These are phyloP conservation scores for Silurus meridionalis DNA, from an alignment of 2,113 vertebrate genomes.

Conservation along the genomic window DNA sequence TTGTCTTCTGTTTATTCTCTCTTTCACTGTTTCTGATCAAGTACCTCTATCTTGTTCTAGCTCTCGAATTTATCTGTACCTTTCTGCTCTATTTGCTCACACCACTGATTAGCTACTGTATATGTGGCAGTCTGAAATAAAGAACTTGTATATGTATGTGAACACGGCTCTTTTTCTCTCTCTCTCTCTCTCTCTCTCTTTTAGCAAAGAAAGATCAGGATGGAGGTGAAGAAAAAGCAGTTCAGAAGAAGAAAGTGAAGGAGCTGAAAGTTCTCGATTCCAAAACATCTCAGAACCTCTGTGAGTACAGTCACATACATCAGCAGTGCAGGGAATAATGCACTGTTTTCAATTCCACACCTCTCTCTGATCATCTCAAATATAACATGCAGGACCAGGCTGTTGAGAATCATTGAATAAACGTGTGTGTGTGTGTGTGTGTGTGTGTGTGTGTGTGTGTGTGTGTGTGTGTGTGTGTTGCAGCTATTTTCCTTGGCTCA, in stretches of 20 bases:
- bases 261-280: conserved; percentile 81
- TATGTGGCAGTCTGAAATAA: background rate
- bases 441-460: background rate
- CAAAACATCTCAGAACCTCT: conserved; percentile 83
- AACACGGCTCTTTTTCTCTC: background rate
- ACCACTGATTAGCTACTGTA: background rate
- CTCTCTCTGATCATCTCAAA: background rate
- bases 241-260: conserved; percentile 85
- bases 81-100: background rate
- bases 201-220: conserved; percentile 81
- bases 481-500: conserved; percentile 85
- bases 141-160: background rate
- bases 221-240: conserved; percentile 75
- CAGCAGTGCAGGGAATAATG: background rate
- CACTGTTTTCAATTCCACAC: background rate
- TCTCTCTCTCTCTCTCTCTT: background rate
- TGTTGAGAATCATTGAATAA: background rate
- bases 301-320: conserved; percentile 67
- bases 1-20: background rate
- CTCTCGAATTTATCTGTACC: background rate
- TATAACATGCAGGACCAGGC: background rate
- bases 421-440: no score
- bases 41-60: conserved; percentile 2
- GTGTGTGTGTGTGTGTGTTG: conserved; percentile 29
- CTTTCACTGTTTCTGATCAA: conserved; percentile 3